A percentile compares a stretch with the other conserved stretches of the same genome.
These are phyloP conservation scores for Dysmachus trigonus DNA, from an alignment of 2,888 invertebrate genomes.

Conservation along the genomic window DNA sequence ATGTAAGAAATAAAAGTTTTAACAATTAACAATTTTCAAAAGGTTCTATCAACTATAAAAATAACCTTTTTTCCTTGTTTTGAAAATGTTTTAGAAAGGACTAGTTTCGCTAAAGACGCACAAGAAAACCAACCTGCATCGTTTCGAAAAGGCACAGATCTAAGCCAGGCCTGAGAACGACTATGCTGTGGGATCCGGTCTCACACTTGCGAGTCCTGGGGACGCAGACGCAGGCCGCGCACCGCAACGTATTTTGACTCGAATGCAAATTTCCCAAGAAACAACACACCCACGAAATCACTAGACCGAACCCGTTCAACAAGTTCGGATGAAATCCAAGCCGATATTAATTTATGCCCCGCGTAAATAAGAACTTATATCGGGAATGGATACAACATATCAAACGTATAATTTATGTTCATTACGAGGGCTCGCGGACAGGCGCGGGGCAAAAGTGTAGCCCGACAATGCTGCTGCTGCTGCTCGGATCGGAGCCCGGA, in stretches of 20 bases:
- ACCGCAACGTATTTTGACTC: slow-evolving; percentile 16
- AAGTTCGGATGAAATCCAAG: slow-evolving; percentile 39
- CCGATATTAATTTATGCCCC: slow-evolving; percentile 40
- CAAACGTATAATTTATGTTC: slow-evolving; percentile 42
- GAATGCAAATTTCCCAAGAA: slow-evolving; percentile 33
- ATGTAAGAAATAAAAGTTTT: too few species aligned
- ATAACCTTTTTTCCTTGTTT: too few species aligned
- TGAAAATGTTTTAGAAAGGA: neutral
- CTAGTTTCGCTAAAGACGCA: neutral
- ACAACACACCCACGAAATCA: slow-evolving; percentile 41
- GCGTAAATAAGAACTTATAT: slow-evolving; percentile 39
- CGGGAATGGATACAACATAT: slow-evolving; percentile 41
- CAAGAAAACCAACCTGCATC: neutral
- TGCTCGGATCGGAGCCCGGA: neutral
- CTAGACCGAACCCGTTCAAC: slow-evolving; percentile 36
- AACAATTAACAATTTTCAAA: too few species aligned
- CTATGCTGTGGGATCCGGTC: neutral
- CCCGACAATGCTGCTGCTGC: slow-evolving; percentile 17
- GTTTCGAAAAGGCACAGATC: neutral
- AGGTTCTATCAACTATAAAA: too few species aligned
- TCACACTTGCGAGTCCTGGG: slow-evolving; percentile 13
- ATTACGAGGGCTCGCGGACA: slow-evolving; percentile 22
- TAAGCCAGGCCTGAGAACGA: neutral
- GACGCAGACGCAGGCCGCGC: neutral
- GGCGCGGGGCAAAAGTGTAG: neutral